Percentiles rank a stretch among this genome's conserved stretches.
Evolutionary conservation across 64 coral and sea anemone genomes (phyloP).

Genomic region (Dendronephthya gigantea): DNA sequence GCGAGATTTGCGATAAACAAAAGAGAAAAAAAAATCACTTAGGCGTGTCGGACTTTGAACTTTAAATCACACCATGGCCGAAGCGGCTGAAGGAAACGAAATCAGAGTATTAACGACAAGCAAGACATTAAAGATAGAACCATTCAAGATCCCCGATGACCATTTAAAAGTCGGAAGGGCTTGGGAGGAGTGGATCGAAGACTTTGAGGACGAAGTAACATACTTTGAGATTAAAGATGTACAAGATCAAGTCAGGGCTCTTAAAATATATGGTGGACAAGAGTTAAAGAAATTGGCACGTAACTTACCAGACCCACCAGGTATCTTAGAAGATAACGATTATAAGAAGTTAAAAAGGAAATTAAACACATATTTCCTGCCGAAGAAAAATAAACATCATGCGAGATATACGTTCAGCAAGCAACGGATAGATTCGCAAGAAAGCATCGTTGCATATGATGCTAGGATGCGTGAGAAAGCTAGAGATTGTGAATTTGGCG

Average conservation of each 20-base stretch:
- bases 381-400: slow-evolving; percentile 3
- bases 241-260: slow-evolving; percentile 20
- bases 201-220: slow-evolving; percentile 34
- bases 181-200: slow-evolving; percentile 34
- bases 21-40: slow-evolving; percentile 10
- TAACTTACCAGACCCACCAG: background rate
- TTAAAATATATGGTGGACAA: slow-evolving; percentile 37
- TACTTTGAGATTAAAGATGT: slow-evolving; percentile 18
- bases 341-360: background rate
- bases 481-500: slow-evolving; percentile 24
- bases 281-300: slow-evolving; percentile 31
- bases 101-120: slow-evolving; percentile 30
- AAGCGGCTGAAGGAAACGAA: slow-evolving; percentile 18
- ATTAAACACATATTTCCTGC: background rate
- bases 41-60: background rate
- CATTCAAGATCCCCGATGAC: slow-evolving; percentile 29
- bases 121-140: slow-evolving; percentile 28
- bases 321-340: background rate
- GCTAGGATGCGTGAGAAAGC: background rate
- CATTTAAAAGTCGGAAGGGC: slow-evolving; percentile 13
- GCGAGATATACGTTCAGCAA: background rate
- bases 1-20: slow-evolving; percentile 12
- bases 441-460: background rate
- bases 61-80: slow-evolving; percentile 37
- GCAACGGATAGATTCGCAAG: background rate